Evolutionary conservation across 1,140 invertebrate genomes (phyloP).

Genomic region (Paracyclopina nana): DNA sequence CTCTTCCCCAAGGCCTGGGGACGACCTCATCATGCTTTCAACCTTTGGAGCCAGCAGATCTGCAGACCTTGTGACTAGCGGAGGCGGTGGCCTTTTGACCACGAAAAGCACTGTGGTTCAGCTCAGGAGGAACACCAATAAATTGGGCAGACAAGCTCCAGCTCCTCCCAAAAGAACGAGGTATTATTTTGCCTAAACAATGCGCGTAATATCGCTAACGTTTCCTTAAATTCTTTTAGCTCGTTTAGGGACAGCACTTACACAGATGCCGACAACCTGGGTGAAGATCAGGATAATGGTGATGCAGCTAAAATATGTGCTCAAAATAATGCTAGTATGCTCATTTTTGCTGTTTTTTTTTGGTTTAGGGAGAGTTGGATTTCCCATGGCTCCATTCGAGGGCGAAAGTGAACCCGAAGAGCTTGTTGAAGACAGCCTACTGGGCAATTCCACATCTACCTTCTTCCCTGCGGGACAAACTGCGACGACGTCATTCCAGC

Average conservation of each 20-base stretch:
- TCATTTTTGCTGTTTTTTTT: not conserved
- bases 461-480: not conserved
- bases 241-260: conserved; percentile 45
- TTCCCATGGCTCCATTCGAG: conserved; percentile 25
- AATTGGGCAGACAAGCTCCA: conserved; percentile 76
- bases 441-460: not conserved
- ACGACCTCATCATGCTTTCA: not conserved
- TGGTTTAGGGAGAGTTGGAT: not conserved
- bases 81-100: conserved; percentile 19
- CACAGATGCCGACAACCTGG: conserved; percentile 34
- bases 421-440: conserved; percentile 25
- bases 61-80: not conserved
- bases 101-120: conserved; percentile 45
- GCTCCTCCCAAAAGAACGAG: conserved; percentile 81
- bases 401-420: conserved; percentile 38
- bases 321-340: no score
- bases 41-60: not conserved
- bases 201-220: not conserved
- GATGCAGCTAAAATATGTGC: conserved; percentile 23
- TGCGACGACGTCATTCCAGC: not conserved
- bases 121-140: conserved; percentile 50
- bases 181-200: conserved; percentile 28
- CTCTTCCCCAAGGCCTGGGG: not conserved
- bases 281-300: conserved; percentile 39
- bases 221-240: conserved; percentile 28